Evolutionary conservation across 1,140 invertebrate genomes (phyloP), one percentile per base, ranked within the genome.

Genomic region (Lanistes nyassanus): DNA sequence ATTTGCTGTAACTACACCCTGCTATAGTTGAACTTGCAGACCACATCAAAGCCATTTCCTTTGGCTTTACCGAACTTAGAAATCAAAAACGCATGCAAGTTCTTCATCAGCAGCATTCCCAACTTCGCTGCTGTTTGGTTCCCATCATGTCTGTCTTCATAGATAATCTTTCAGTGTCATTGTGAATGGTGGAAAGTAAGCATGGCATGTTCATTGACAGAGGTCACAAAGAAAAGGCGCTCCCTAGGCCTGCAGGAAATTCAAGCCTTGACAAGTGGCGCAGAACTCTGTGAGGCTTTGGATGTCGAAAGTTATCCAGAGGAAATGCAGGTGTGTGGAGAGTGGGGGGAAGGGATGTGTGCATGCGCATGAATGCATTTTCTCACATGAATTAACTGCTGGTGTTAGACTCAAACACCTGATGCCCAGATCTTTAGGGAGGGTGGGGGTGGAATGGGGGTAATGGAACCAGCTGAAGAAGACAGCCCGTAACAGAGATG

Each of bases 201-300:
- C 23, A 34, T 66, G 26, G 26, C 7, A 7, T 11, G 26, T n/a
- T 53, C 16, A 42, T 9, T 60, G 0, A 26, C 56, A 73, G 74
- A 19, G 19, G 31, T 1, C 1, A 75, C 55, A 34, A 39, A 13
- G 26, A 66, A 34, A n/a, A 31, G 39, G 31, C 42, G n/a, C 3
- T 60, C 47, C 16, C 31, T 76, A 78, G 78, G 29, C 23, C 74
- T 56, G 39, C 68, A 58, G 55, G 80, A 84, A 7, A 68, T 87
- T 29, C 77, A 79, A 31, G n/a, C 65, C 6, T 70, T 87, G 42
- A 77, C 79, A 26, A 79, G 74, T 66, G 86, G 86, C 3, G 74
- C 81, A 31, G 86, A 88, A 21, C 77, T 88, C n/a, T 82, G 80
- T 74, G 84, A 84, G 26, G 86, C 83, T 66, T 70, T 84, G 36